phyloP scores from a whole-genome alignment of 2,888 invertebrate genomes.

The Dyspetes luteomarginatus region DNA sequence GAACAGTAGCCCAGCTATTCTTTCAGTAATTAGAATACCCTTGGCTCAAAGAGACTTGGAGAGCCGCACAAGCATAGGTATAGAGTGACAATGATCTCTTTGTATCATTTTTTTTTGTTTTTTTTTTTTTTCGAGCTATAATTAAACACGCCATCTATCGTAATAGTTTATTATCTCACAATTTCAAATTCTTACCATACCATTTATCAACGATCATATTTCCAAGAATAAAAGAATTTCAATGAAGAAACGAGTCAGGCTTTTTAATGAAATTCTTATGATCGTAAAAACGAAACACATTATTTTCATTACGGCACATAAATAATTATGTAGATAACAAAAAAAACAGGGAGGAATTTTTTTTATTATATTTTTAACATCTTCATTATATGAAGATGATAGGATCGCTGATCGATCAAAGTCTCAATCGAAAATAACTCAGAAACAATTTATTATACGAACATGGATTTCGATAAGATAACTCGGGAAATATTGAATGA shows the following conservation, averaged over 20 bases:
- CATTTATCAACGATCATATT: not conserved
- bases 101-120: conserved; percentile 34
- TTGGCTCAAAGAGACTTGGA: conserved; percentile 7
- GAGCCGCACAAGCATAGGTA: not conserved
- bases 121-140: conserved; percentile 1
- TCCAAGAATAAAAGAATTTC: conserved; percentile 16
- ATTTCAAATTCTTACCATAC: too few relatives aligned
- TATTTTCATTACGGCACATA: too few relatives aligned
- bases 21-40: conserved; percentile 36
- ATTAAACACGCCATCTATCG: too few relatives aligned
- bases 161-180: too few relatives aligned
- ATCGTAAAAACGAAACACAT: too few relatives aligned
- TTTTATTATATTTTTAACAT: not conserved
- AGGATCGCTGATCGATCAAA: not conserved
- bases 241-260: too few relatives aligned
- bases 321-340: too few relatives aligned
- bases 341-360: not conserved
- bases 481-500: not conserved
- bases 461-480: conserved; percentile 22
- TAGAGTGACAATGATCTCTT: conserved; percentile 38
- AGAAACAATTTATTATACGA: not conserved
- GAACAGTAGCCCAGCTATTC: conserved; percentile 34
- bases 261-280: too few relatives aligned
- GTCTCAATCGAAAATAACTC: not conserved
- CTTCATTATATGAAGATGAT: not conserved